These are phyloP conservation scores for Nerophis ophidion DNA, from an alignment of 2,113 vertebrate genomes.

Conservation along the genomic window DNA sequence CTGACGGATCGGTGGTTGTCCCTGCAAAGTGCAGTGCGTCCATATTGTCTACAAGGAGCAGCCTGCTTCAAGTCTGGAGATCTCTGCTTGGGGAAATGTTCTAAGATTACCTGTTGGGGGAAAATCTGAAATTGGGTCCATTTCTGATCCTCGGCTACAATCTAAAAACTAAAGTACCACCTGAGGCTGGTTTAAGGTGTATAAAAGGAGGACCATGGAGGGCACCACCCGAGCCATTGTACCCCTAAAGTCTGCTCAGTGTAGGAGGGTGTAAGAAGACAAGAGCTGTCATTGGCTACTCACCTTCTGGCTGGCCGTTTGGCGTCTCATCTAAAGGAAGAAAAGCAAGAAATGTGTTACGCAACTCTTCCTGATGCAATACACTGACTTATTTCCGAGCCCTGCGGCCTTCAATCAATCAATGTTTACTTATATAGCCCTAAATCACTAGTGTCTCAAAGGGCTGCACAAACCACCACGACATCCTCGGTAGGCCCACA, in stretches of 20 bases:
- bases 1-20: slow-evolving; percentile 37
- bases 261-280: slow-evolving; percentile 6
- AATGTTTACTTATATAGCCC: too few species aligned
- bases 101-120: neutral
- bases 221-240: too few species aligned
- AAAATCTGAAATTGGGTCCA: slow-evolving; percentile 3
- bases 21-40: slow-evolving; percentile 19
- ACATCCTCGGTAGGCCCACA: too few species aligned
- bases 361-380: neutral
- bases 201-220: too few species aligned
- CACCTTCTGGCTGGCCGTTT: slow-evolving; percentile 69
- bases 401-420: slow-evolving; percentile 23
- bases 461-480: too few species aligned
- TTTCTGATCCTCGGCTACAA: neutral
- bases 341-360: slow-evolving; percentile 25
- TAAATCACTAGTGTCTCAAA: too few species aligned
- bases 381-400: slow-evolving; percentile 17
- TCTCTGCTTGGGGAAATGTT: slow-evolving; percentile 1
- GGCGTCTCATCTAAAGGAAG: slow-evolving; percentile 57
- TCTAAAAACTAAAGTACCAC: neutral
- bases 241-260: neutral
- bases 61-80: neutral
- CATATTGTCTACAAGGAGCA: slow-evolving; percentile 7
- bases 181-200: neutral
- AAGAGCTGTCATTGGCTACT: slow-evolving; percentile 40